Conservation (phyloP, 2,797 vertebrate genomes). For the Sebastes diaconus region DNA sequence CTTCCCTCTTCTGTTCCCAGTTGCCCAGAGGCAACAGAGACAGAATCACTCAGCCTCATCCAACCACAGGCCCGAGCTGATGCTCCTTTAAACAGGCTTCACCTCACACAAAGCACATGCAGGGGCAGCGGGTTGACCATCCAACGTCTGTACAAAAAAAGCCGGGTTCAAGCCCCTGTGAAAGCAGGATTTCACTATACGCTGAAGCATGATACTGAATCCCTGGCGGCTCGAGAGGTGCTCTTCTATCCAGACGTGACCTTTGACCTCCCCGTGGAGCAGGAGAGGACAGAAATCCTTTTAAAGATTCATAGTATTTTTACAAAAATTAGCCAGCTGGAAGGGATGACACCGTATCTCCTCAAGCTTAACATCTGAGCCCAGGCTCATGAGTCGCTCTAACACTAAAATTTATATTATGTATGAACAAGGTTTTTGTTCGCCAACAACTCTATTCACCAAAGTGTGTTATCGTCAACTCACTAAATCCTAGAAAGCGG, state of each 20-base stretch:
- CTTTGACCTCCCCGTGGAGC: slow-evolving; percentile 17
- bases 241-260: neutral
- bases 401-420: slow-evolving; percentile 6
- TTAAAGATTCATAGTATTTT: neutral
- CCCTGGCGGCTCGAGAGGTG: neutral
- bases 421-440: slow-evolving; percentile 14
- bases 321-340: neutral
- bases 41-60: slow-evolving; percentile 47
- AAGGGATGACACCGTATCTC: neutral
- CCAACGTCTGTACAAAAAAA: neutral
- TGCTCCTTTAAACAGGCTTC: slow-evolving; percentile 43
- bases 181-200: slow-evolving; percentile 17
- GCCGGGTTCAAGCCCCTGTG: slow-evolving; percentile 19
- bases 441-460: slow-evolving; percentile 10
- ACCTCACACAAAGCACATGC: slow-evolving; percentile 18
- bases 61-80: slow-evolving; percentile 34
- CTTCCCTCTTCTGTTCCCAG: slow-evolving; percentile 1
- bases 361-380: slow-evolving; percentile 15
- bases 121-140: slow-evolving; percentile 11
- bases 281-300: neutral
- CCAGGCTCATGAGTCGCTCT: slow-evolving; percentile 1
- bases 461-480: slow-evolving; percentile 36
- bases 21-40: slow-evolving; percentile 36
- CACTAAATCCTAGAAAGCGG: slow-evolving; percentile 45
- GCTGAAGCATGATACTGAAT: neutral